Evolutionary conservation across 2,888 invertebrate genomes (phyloP), one percentile per base, ranked within the genome.

Genomic region (Lasioglossum figueresi): DNA sequence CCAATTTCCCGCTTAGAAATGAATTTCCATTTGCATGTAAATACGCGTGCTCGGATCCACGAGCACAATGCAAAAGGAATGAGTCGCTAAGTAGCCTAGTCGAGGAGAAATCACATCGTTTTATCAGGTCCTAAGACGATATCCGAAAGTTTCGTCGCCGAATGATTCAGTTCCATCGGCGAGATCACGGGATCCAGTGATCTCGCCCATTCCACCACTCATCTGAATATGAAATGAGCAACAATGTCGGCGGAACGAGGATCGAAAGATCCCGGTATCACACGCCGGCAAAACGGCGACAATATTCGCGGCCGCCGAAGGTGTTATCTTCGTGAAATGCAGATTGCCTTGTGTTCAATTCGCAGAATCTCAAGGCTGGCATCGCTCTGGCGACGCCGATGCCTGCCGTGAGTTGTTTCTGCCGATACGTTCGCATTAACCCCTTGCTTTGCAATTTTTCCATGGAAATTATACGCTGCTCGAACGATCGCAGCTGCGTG

Each of bases 341-440:
- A 92, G 92, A 92, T 92, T 91, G 86, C 92, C 92, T 92, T 92
- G 92, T 92, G 80, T 92, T 92, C 92, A 87, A 92, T 92, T 92
- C 87, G 89, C 90, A 90, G 91, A 90, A 90, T 90, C 90, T 91
- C 92, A 92, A 92, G 92, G 92, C 90, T 91, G 79, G 23, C 68
- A 68, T 84, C 80, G 76, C 77, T 5, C 27, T 27, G 78, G n/a
- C 76, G 59, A n/a, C 72, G 73, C 37, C 52, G 81, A 79, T 81
- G 72, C 66, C 71, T 68, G 74, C 10, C 68, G 43, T 71, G 77
- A 77, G 63, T 48, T 40, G 40, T 78, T 75, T 78, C 85, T 78
- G 84, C 37, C 40, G 74, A 63, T 63, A 59, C 76, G 59, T 68
- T 37, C 66, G 63, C 78, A 31, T 84, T 34, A 34, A 66, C 66